Evolutionary conservation across 2,888 invertebrate genomes (phyloP).

Genomic region (Dynastes tityus): DNA sequence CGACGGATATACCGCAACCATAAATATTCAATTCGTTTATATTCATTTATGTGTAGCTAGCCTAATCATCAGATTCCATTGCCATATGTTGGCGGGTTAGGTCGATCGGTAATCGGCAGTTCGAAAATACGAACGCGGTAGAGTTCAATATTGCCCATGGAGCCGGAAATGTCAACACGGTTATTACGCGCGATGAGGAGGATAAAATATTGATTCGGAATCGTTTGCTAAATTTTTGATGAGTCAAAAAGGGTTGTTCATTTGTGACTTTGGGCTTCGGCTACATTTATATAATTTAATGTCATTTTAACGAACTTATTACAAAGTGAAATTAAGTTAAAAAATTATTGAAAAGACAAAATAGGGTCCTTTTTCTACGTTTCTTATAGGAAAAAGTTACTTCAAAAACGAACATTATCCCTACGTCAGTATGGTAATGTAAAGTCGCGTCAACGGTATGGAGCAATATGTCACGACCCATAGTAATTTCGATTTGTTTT

Average conservation of each 20-base stretch:
- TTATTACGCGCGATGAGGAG: background rate
- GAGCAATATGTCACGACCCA: no score
- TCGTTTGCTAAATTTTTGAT: slow-evolving; percentile 14
- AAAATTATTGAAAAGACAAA: no score
- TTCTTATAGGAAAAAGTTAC: no score
- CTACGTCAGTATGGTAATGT: no score
- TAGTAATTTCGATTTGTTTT: no score
- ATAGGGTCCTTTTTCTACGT: no score
- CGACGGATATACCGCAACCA: background rate
- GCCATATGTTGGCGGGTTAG: background rate
- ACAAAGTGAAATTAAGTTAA: no score
- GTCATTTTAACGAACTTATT: no score
- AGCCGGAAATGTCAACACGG: background rate
- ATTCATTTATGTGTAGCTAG: background rate
- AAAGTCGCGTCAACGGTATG: no score
- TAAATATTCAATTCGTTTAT: background rate
- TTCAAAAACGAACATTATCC: no score
- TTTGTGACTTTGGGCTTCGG: background rate
- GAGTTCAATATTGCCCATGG: background rate
- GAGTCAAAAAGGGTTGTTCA: background rate
- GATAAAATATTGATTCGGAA: slow-evolving; percentile 8
- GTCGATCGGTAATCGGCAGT: background rate
- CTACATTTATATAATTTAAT: no score
- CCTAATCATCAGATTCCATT: background rate
- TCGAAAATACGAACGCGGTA: background rate